These are phyloP conservation scores for Ips nitidus DNA, from an alignment of 1,140 invertebrate species.

Conservation along the genomic window DNA sequence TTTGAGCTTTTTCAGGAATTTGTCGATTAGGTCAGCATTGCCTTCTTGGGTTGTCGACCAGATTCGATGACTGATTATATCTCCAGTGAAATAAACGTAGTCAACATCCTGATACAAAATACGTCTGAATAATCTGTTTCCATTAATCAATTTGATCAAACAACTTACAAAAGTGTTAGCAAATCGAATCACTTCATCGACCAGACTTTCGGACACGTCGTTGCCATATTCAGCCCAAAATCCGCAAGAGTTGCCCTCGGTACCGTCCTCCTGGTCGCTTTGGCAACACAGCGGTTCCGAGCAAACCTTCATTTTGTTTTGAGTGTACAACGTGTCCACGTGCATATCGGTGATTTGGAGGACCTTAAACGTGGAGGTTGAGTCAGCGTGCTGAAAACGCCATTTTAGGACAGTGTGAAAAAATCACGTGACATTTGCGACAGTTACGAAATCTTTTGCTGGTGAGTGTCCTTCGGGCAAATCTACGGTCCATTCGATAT, in stretches of 20 bases:
- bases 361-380: slow-evolving; percentile 59
- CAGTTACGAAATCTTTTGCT: not conserved
- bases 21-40: slow-evolving; percentile 61
- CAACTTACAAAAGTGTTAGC: slow-evolving; percentile 33
- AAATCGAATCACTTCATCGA: slow-evolving; percentile 36
- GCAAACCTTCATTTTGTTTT: slow-evolving; percentile 68
- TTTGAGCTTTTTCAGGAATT: slow-evolving; percentile 60
- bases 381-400: slow-evolving; percentile 70
- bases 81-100: slow-evolving; percentile 82
- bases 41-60: slow-evolving; percentile 74
- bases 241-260: slow-evolving; percentile 63
- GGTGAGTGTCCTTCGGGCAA: slow-evolving; percentile 50
- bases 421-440: not conserved
- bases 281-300: slow-evolving; percentile 79
- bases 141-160: slow-evolving; percentile 43
- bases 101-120: slow-evolving; percentile 55
- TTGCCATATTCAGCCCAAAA: slow-evolving; percentile 79
- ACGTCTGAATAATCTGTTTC: slow-evolving; percentile 58
- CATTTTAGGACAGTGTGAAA: slow-evolving; percentile 26
- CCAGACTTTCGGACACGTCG: slow-evolving; percentile 56
- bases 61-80: slow-evolving; percentile 79
- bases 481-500: slow-evolving; percentile 60
- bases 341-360: slow-evolving; percentile 82
- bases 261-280: slow-evolving; percentile 51
- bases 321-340: slow-evolving; percentile 72